Base-by-base conservation (phyloP, 2,888 invertebrate genomes). In the Tenthredo livida region DNA sequence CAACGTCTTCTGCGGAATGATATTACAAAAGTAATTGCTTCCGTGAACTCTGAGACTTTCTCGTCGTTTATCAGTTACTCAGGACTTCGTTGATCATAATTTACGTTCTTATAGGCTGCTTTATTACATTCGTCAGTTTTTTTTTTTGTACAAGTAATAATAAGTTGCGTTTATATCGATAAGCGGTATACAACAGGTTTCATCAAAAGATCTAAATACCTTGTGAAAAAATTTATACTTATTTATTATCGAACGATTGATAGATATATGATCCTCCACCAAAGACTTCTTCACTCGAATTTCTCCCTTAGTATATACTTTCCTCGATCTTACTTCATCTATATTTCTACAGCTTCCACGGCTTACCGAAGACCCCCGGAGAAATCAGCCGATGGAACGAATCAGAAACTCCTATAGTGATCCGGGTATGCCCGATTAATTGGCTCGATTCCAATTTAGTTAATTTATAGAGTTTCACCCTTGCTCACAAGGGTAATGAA, bases 311-410 rank as follows among this genome's bases (percentile, higher is more conserved):
- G 4, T 33, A 17, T 65, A 37, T 73, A 21, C 54, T 77, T 54
- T 54, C 29, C 54, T 4, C 29, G 9, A 21, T 40, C 33, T 37
- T 3, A 1, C 37, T 6, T 37, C 61, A 25, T 21, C 61, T 40
- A 50, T 61, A 40, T 37, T 25, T 50, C 58, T 21, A 17, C 37
- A 2, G 47, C 37, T 54, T 78, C 21, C 21, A 40, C 78, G 78
- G 78, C 78, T 78, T 37, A 40, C 37, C 33, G 37, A 58, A 58
- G 37, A 37, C 37, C 58, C 58, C 78, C 33, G 67, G 65, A 82
- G 82, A 82, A 82, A 82, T 67, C 65, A 65, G 29, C 29, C 43
- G 47, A 82, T 67, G n/a, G 82, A 47, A 67, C 65, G 54, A 82
- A 67, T 82, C 47, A 58, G 82, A 47, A 82, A 67, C 47, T 67